Conservation (phyloP, 2,113 vertebrate species). For the Dipodomys merriami region DNA sequence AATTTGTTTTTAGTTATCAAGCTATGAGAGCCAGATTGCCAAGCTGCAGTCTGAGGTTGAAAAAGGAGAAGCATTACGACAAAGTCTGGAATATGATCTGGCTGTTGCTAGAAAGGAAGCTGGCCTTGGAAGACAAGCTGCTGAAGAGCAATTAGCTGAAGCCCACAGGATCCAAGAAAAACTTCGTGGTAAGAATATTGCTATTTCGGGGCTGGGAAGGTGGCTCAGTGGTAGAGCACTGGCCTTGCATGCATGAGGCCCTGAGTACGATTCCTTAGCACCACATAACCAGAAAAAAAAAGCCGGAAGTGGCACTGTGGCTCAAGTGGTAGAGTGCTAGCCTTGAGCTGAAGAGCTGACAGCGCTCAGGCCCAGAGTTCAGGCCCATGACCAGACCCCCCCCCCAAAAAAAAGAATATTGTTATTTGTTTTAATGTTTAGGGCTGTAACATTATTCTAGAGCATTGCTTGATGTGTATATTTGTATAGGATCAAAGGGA, state of each 20-base stretch:
- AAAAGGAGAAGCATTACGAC: conserved; percentile 90
- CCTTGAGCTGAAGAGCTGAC: no score
- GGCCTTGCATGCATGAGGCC: no score
- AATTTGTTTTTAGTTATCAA: conserved; percentile 85
- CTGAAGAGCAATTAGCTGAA: conserved; percentile 83
- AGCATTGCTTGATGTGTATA: neutral
- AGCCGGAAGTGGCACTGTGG: no score
- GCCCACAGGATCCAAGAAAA: conserved; percentile 83
- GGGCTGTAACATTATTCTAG: neutral
- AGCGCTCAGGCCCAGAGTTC: no score
- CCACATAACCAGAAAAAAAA: no score
- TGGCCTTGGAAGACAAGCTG: conserved; percentile 74
- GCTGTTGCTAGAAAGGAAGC: conserved; percentile 87
- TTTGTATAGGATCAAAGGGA: neutral
- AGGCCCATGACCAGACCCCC: no score
- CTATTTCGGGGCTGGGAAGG: no score
- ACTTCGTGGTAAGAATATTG: conserved; percentile 85
- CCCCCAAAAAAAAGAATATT: no score
- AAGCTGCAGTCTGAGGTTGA: conserved; percentile 92
- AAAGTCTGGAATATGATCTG: conserved; percentile 91
- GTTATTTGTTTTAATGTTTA: neutral
- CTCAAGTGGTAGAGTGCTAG: no score
- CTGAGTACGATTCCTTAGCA: no score
- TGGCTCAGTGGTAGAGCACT: no score
- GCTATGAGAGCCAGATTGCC: conserved; percentile 89